Percentiles rank a stretch among this genome's conserved stretches.
These are phyloP conservation scores for Fratercula arctica DNA, from an alignment of 2,797 vertebrate species.

Conservation along the genomic window DNA sequence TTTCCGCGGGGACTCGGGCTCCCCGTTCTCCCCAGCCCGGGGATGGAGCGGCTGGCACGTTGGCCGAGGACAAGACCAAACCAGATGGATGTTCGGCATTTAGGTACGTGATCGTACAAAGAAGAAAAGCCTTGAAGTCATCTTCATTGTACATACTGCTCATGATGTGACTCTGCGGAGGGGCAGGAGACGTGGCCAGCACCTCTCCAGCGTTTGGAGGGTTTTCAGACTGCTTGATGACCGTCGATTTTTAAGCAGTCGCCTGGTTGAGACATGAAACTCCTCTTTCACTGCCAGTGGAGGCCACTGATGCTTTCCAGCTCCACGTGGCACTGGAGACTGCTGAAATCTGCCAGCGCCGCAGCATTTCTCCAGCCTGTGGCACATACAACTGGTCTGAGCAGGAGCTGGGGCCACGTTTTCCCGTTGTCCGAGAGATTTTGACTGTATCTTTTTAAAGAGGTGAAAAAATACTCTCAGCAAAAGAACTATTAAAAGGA, in stretches of 20 bases:
- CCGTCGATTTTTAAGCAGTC: neutral
- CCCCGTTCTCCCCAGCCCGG: neutral
- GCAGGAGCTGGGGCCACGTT: neutral
- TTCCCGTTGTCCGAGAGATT: neutral
- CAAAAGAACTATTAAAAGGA: constrained; percentile 63
- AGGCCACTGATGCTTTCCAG: neutral
- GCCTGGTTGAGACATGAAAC: neutral
- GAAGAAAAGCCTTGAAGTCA: constrained; percentile 35
- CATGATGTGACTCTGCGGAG: neutral
- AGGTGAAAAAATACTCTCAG: constrained; percentile 32
- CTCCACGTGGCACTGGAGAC: neutral
- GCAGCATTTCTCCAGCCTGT: neutral
- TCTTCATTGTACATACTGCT: constrained; percentile 62
- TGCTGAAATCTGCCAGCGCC: neutral
- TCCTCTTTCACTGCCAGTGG: neutral
- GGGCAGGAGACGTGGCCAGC: neutral
- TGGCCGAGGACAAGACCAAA: neutral
- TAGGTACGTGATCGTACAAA: constrained; percentile 54
- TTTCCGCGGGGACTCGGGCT: neutral
- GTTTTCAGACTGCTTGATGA: neutral
- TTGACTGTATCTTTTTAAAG: constrained; percentile 60
- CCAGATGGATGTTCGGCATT: neutral
- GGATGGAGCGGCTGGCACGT: rapidly evolving
- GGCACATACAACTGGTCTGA: neutral
- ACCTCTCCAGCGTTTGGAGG: neutral